These are phyloP conservation scores for Trichosurus vulpecula DNA, from an alignment of 2,797 vertebrate genomes.

Conservation along the genomic window DNA sequence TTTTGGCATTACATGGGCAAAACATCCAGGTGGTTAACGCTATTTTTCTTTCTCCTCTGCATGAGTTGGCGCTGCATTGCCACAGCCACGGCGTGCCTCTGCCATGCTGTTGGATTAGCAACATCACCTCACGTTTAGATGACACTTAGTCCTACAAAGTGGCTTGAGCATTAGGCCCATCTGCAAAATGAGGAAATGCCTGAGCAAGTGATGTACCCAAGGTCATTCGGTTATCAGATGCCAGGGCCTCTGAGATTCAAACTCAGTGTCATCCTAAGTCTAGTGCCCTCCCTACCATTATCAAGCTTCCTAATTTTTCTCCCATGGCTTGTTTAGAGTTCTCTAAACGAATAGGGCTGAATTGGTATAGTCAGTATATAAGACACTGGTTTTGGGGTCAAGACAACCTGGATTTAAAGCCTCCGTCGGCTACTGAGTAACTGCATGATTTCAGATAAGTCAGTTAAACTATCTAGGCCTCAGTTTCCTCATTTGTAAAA, in stretches of 20 bases:
- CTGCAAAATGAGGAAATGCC: not conserved
- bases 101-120: not conserved
- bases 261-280: not conserved
- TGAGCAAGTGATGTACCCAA: not conserved
- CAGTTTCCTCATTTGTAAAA: conserved; percentile 10
- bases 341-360: not conserved
- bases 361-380: not conserved
- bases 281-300: not conserved
- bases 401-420: not conserved
- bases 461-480: not conserved
- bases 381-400: not conserved
- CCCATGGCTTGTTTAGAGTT: not conserved
- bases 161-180: no score
- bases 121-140: not conserved
- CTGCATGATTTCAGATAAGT: not conserved
- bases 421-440: not conserved
- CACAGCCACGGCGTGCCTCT: not conserved
- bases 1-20: not conserved
- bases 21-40: not conserved
- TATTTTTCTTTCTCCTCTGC: not conserved
- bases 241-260: no score
- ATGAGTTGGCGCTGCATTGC: not conserved
- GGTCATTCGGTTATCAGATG: not conserved
- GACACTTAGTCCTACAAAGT: not conserved
- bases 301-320: not conserved